A percentile compares a stretch with the other conserved stretches of the same genome.
phyloP scores from a whole-genome alignment of 1,140 invertebrate species.

The Sitobion miscanthi region DNA sequence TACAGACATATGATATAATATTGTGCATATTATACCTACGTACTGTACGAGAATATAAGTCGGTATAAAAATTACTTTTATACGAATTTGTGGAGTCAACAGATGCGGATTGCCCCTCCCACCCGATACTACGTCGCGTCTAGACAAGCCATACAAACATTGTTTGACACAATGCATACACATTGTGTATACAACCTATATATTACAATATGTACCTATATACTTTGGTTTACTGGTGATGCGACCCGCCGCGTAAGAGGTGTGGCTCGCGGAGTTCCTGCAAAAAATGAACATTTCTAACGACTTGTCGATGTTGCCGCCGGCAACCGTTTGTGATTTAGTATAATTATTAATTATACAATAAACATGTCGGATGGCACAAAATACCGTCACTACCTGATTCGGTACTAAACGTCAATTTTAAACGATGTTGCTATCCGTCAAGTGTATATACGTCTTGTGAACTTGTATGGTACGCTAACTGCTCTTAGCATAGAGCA shows the following conservation, averaged over 20 bases:
- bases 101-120: too few species aligned
- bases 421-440: not conserved
- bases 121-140: too few species aligned
- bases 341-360: not conserved
- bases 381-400: not conserved
- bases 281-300: not conserved
- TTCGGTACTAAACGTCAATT: not conserved
- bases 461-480: too few species aligned
- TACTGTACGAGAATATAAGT: not conserved
- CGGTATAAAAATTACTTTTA: not conserved
- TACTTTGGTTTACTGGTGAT: not conserved
- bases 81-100: not conserved
- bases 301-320: not conserved
- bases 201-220: too few species aligned
- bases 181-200: too few species aligned
- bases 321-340: not conserved
- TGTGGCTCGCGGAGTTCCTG: not conserved
- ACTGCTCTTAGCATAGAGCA: too few species aligned
- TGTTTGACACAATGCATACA: too few species aligned
- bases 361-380: not conserved
- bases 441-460: too few species aligned
- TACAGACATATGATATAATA: not conserved
- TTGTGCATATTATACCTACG: not conserved
- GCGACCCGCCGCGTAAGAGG: not conserved
- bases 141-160: too few species aligned